Evolutionary conservation across 2,113 vertebrate genomes (phyloP).

Genomic region (Salvelinus fontinalis): DNA sequence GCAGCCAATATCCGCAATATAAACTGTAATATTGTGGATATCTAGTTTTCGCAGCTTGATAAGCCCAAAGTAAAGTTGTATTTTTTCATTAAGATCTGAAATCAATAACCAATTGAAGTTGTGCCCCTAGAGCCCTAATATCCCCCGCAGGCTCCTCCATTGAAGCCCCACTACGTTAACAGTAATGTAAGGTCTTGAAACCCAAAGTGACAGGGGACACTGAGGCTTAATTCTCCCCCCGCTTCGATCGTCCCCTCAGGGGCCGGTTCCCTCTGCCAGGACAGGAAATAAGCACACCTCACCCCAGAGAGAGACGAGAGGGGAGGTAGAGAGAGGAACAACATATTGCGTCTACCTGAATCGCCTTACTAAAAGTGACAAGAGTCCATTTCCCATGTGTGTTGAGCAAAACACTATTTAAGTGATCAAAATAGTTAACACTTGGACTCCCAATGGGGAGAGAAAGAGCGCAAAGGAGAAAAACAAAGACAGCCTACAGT

Average conservation of each 20-base stretch:
- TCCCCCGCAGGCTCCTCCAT: neutral
- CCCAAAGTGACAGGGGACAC: constrained; percentile 59
- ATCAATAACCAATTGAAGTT: constrained; percentile 26
- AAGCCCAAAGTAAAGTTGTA: constrained; percentile 4
- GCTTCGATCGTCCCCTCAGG: constrained; percentile 10
- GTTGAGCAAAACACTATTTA: constrained; percentile 1
- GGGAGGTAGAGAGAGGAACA: neutral
- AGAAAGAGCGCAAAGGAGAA: neutral
- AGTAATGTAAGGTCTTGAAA: constrained; percentile 44
- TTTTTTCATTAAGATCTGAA: constrained; percentile 28
- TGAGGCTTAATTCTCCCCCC: constrained; percentile 3
- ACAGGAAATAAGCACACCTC: constrained; percentile 30
- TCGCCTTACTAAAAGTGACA: neutral
- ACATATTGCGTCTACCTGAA: neutral
- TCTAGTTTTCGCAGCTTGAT: neutral
- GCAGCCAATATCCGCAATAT: neutral
- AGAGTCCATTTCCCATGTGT: constrained; percentile 4
- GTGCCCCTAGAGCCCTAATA: constrained; percentile 27
- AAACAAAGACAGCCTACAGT: neutral
- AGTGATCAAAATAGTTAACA: neutral
- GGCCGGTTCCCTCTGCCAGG: constrained; percentile 27
- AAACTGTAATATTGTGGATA: neutral
- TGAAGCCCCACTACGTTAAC: constrained; percentile 29
- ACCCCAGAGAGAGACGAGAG: constrained; percentile 8
- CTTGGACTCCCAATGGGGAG: neutral